Base-by-base conservation (phyloP, 2,113 vertebrate genomes). In the Tauraco erythrolophus region DNA sequence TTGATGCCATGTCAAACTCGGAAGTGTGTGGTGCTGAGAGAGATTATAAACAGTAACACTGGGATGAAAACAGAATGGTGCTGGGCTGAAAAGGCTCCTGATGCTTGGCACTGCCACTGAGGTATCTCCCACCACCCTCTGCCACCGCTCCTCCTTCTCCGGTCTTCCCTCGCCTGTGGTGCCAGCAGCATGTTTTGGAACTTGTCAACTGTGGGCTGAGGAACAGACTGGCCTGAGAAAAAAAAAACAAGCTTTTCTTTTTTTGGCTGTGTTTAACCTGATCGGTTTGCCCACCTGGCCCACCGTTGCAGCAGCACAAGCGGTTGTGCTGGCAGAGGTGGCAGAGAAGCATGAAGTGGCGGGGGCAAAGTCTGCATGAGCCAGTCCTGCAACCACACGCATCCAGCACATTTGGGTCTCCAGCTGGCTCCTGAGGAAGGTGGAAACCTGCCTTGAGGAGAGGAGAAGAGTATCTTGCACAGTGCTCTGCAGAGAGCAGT, bases 131-230 rank as follows among this genome's bases (percentile, higher is more conserved):
- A 74, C 14, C 27, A 33, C 27, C 21, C n/a, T 87, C 39, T 84
- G 68, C 56, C 37, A 48, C 30, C 0, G 3, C 45, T 93, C 3
- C 37, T 71, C 13, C 9, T 68, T 66, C 33, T 84, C 50, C 35
- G 41, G 9, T 45, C 24, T 19, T 65, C 41, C 60, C 12, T 15
- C 1, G 0, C 15, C 13, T 1, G 5, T 10, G 33, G 6, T 21
- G 19, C 17, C 39, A 51, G 35, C 51, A 56, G 19, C 11, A 8
- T 48, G 5, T 39, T 61, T 68, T 70, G 6, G 5, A 31, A 58
- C 39, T 79, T 83, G 35, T 71, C 11, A 23, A 0, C 31, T 86
- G n/a, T 22, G 17, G 43, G 17, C 23, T 74, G 45, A 68, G 35
- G 50, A 89, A 30, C 9, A 64, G 15, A 46, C 31, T 7, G 11